These are phyloP conservation scores for Leucopsar rothschildi DNA, from an alignment of 2,113 vertebrate species.

Conservation along the genomic window DNA sequence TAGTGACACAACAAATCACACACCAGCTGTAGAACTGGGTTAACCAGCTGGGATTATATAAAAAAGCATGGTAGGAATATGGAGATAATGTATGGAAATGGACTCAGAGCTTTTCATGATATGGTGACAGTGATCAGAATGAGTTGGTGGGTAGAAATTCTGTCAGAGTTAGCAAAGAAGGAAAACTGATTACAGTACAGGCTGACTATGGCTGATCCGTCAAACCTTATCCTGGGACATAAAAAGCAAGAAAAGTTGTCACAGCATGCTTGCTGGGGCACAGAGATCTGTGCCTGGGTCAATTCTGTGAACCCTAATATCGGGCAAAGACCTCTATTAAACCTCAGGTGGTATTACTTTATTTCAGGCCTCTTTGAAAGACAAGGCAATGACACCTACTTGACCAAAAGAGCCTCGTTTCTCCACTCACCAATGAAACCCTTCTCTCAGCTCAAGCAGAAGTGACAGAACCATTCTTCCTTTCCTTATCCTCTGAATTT, in stretches of 20 bases:
- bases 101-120: not conserved
- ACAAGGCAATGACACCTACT: not conserved
- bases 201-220: not conserved
- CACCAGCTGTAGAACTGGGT: not conserved
- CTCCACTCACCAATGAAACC: not conserved
- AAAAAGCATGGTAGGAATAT: not conserved
- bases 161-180: not conserved
- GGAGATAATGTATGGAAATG: not conserved
- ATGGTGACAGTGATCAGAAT: not conserved
- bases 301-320: not conserved
- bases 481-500: not conserved
- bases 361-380: not conserved
- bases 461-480: not conserved
- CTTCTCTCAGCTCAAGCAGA: not conserved
- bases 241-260: not conserved
- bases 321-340: not conserved
- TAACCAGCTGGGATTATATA: not conserved
- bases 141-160: not conserved
- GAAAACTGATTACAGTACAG: not conserved
- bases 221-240: not conserved
- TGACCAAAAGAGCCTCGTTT: not conserved
- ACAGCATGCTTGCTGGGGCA: not conserved
- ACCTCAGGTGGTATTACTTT: not conserved
- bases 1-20: not conserved
- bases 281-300: not conserved